Evolutionary conservation across 37 sponge, comb jelly and placozoan species (phyloP).

Genomic region (Halisarca cf. caerulea): DNA sequence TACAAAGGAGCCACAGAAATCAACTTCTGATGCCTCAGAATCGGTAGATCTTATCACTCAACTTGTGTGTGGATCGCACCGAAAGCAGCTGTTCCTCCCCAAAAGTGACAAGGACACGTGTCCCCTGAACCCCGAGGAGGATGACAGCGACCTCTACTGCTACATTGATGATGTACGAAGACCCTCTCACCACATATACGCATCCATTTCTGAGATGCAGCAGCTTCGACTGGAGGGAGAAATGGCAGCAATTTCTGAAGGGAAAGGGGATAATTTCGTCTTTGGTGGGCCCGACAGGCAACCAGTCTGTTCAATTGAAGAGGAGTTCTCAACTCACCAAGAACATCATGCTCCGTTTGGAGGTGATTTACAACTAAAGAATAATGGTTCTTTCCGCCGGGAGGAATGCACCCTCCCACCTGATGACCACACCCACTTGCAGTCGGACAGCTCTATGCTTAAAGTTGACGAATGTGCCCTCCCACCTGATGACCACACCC

Average conservation of each 20-base stretch:
- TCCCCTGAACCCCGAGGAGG: neutral
- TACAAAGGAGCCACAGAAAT: neutral
- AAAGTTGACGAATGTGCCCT: neutral
- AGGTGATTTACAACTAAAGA: too few species aligned
- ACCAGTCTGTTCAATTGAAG: neutral
- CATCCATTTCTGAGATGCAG: neutral
- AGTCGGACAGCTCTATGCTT: neutral
- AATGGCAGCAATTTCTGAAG: neutral
- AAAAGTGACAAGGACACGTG: too few species aligned
- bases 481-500: neutral
- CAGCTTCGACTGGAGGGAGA: too few species aligned
- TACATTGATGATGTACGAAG: neutral
- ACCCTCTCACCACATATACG: neutral
- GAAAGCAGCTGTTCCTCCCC: too few species aligned
- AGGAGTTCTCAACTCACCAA: neutral
- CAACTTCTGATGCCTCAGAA: neutral
- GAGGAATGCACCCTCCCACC: neutral
- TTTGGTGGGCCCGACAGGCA: neutral
- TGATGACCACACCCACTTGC: neutral
- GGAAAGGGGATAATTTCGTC: neutral
- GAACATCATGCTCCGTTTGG: neutral
- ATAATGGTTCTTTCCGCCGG: too few species aligned
- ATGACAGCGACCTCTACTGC: constrained; percentile 17
- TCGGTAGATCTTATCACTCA: too few species aligned
- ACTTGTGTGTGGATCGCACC: too few species aligned